A percentile compares a stretch with the other conserved stretches of the same genome.
These are phyloP conservation scores for Metallyticus violacea DNA, from an alignment of 2,888 invertebrate genomes.

Conservation along the genomic window DNA sequence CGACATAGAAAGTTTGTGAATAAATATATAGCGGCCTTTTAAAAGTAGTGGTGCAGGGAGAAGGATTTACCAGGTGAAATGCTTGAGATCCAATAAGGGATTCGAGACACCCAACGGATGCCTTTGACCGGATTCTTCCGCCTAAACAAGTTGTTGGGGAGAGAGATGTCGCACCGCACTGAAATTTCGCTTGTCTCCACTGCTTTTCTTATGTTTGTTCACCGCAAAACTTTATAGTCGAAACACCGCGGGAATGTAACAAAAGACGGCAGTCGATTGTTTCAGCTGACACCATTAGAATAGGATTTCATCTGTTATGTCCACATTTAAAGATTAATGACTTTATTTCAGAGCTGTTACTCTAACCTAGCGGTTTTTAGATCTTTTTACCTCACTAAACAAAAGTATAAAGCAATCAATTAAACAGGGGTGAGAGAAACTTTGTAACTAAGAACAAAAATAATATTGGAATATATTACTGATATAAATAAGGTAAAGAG, in stretches of 20 bases:
- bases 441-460: too few relatives aligned
- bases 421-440: too few relatives aligned
- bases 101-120: not conserved
- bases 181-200: not conserved
- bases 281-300: not conserved
- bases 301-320: not conserved
- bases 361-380: too few relatives aligned
- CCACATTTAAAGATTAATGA: not conserved
- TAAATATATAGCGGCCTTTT: not conserved
- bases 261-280: not conserved
- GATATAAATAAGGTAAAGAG: too few relatives aligned
- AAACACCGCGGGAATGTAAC: not conserved
- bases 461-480: too few relatives aligned
- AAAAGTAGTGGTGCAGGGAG: not conserved
- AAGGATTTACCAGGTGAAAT: not conserved
- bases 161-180: not conserved
- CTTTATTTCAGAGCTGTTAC: not conserved
- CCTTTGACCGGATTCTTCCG: not conserved
- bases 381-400: too few relatives aligned
- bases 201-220: not conserved
- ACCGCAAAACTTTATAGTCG: not conserved
- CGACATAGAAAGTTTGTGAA: too few relatives aligned
- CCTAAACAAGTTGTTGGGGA: not conserved
- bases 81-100: not conserved
- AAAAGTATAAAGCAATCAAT: too few relatives aligned